phyloP scores from a whole-genome alignment of 2,797 vertebrate genomes.

The Tangara arthus region DNA sequence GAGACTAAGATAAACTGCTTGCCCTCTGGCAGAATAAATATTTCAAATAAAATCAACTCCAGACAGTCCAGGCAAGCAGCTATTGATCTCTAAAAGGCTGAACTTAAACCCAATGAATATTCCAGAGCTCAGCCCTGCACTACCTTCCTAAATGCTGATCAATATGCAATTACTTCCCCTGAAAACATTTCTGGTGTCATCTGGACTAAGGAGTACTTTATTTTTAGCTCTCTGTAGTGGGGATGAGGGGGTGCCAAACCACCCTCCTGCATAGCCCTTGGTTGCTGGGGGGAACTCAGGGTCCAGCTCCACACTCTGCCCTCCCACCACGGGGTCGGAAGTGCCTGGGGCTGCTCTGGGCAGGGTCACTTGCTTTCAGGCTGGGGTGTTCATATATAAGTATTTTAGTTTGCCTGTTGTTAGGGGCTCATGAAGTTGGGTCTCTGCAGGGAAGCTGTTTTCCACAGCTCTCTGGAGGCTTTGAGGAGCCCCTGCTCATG shows the following conservation, averaged over 20 bases:
- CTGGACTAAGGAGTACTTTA: constrained; percentile 17
- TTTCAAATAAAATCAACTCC: constrained; percentile 78
- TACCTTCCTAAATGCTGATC: constrained; percentile 76
- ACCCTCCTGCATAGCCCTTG: background rate
- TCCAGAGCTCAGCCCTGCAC: constrained; percentile 70
- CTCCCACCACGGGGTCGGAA: accelerated
- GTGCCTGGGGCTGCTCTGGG: background rate
- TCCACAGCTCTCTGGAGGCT: background rate
- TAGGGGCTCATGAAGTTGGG: accelerated
- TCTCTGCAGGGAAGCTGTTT: background rate
- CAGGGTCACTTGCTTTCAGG: background rate
- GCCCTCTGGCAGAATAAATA: constrained; percentile 78
- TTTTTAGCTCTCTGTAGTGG: background rate
- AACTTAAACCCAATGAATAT: constrained; percentile 77
- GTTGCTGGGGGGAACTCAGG: background rate
- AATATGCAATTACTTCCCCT: constrained; percentile 77
- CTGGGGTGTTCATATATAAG: accelerated
- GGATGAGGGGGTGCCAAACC: background rate
- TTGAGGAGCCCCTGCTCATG: background rate
- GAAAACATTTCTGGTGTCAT: constrained; percentile 64
- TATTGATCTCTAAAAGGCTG: constrained; percentile 78
- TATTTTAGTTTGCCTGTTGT: background rate
- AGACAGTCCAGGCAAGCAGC: constrained; percentile 74
- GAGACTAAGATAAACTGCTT: constrained; percentile 77
- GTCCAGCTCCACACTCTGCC: background rate